Evolutionary conservation across 1,140 invertebrate species (phyloP), one percentile per base, ranked within the genome.

Genomic region (Hycleus cichorii): DNA sequence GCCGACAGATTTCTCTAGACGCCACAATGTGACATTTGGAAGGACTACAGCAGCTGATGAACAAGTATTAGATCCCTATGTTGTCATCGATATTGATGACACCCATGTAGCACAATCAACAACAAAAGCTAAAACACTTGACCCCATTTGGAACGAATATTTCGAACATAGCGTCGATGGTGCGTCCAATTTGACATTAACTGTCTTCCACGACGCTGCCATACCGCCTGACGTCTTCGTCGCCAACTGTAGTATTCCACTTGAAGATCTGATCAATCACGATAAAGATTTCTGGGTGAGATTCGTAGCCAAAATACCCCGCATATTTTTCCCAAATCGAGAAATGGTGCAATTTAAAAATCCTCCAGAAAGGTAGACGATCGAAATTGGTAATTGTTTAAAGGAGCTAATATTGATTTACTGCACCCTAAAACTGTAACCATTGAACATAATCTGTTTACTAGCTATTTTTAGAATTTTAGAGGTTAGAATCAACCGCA

Each of bases 191-290:
- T 81, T 99, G 59, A 93, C 92, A 58, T 84, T 99, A 69, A 98
- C 96, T 27, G 93, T 99, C 65, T 99, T 99, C 80, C 96, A 99
- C 76, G 93, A 98, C 83, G 94, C 95, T 63, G 93, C 95, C 43
- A 89, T 99, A 69, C 93, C 95, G 62, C 94, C 95, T 25, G 95
- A 98, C 77, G 93, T 95, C 73, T 99, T 99, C 82, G 95, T 99
- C 57, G 96, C 97, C 59, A 98, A 98, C 76, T 97, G 93, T 78
- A 91, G 84, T 65, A 90, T 99, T 68, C 85, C 91, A 50, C 95
- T 99, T 76, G 95, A 97, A 72, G 93, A 98, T 74, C 80, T 99
- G 44, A 82, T 91, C 68, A 83, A 87, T 60, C 81, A 82, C 63
- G 78, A 82, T 51, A 83, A 83, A 66, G 80, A 98, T 78, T 90